phyloP scores from a whole-genome alignment of 2,888 invertebrate species.

The Holacanthella duospinosa region DNA sequence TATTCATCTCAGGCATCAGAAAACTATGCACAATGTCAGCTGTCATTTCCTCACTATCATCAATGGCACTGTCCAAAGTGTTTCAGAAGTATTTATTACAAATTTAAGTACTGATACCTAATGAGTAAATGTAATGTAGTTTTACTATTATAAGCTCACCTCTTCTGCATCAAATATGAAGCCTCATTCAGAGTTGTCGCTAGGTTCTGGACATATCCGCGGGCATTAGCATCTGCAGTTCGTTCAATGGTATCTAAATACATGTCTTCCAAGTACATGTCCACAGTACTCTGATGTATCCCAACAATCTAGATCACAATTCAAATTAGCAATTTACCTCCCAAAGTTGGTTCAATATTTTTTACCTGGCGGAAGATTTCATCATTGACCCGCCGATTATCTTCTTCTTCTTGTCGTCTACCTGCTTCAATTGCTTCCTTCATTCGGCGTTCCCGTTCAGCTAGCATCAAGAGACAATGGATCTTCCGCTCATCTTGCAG shows the following conservation, averaged over 20 bases:
- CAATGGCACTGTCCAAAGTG: background rate
- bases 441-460: conserved; percentile 62
- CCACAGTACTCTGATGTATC: conserved; percentile 52
- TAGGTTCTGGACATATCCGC: conserved; percentile 46
- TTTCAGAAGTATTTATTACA: background rate
- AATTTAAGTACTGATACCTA: background rate
- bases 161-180: conserved; percentile 42
- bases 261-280: conserved; percentile 54
- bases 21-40: conserved; percentile 45
- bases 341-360: background rate
- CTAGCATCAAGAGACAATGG: conserved; percentile 66
- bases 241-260: conserved; percentile 52
- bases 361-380: conserved; percentile 62
- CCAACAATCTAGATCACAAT: conserved; percentile 46
- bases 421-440: conserved; percentile 73
- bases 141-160: conserved; percentile 8
- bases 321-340: background rate
- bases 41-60: conserved; percentile 44
- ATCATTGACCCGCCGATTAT: conserved; percentile 61
- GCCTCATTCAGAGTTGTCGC: conserved; percentile 51
- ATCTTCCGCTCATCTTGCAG: conserved; percentile 65
- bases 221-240: conserved; percentile 49
- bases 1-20: conserved; percentile 42
- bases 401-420: conserved; percentile 61
- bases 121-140: background rate